phyloP scores from a whole-genome alignment of 2,888 invertebrate species.

The Dicyrtoma fusca region DNA sequence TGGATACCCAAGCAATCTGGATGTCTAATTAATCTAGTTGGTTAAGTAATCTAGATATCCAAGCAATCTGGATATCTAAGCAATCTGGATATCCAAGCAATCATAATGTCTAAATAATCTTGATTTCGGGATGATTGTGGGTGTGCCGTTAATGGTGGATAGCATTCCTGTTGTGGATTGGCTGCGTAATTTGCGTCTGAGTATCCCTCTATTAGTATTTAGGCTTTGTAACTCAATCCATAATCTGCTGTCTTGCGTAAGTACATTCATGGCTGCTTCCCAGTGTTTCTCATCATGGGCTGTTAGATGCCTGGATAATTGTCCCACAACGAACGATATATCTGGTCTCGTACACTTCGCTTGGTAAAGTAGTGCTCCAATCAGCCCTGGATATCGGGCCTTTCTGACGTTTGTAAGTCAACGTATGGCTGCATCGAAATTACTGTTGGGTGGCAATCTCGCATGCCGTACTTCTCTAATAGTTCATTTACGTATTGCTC shows the following conservation, averaged over 20 bases:
- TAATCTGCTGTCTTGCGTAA: constrained; percentile 37
- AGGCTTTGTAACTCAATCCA: background rate
- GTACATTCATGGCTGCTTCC: constrained; percentile 46
- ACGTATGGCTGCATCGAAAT: background rate
- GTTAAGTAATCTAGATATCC: too few relatives aligned
- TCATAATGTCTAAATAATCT: too few relatives aligned
- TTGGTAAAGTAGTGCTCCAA: constrained; percentile 44
- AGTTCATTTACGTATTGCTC: background rate
- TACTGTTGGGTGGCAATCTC: background rate
- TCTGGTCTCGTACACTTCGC: constrained; percentile 50
- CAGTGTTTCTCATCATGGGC: constrained; percentile 47
- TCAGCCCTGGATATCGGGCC: constrained; percentile 43
- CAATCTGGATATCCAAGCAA: too few relatives aligned
- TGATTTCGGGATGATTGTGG: too few relatives aligned
- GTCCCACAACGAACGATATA: constrained; percentile 37
- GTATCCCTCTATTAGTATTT: constrained; percentile 34
- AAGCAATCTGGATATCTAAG: too few relatives aligned
- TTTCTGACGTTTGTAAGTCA: background rate
- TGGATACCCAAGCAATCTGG: too few relatives aligned
- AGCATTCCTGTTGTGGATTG: constrained; percentile 46
- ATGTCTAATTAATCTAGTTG: too few relatives aligned
- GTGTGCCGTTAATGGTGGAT: constrained; percentile 31
- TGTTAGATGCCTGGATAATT: constrained; percentile 46
- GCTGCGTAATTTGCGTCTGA: constrained; percentile 50
- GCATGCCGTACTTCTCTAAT: constrained; percentile 1